phyloP scores from a whole-genome alignment of 2,113 vertebrate species.

The Eulacestoma nigropectus region DNA sequence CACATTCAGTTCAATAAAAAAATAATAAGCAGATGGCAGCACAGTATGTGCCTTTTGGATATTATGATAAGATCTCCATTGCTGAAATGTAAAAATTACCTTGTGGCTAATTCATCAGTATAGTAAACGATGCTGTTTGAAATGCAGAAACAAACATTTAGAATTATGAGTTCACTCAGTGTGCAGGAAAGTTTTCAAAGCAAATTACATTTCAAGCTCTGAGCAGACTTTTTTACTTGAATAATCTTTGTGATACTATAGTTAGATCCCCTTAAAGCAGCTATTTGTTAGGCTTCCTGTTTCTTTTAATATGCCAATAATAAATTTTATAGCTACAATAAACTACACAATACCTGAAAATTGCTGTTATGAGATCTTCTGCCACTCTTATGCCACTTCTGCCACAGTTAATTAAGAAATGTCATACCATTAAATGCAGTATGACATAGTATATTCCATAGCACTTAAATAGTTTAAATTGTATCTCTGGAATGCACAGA shows the following conservation, averaged over 20 bases:
- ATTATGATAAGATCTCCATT: constrained; percentile 12
- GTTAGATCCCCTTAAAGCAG: not conserved
- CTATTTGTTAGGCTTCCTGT: not conserved
- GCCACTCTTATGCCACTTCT: not conserved
- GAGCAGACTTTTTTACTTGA: not conserved
- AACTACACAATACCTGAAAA: constrained; percentile 24
- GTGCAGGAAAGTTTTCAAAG: not conserved
- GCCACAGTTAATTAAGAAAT: constrained; percentile 19
- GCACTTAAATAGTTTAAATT: not conserved
- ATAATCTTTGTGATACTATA: not conserved
- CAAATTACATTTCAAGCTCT: not conserved
- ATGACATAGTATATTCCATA: not conserved
- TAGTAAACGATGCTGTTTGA: constrained; percentile 14
- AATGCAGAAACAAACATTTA: constrained; percentile 25
- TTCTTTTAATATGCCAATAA: constrained; percentile 16
- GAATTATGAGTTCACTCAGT: not conserved
- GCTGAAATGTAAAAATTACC: constrained; percentile 31
- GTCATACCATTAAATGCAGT: not conserved
- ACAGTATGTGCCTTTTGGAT: constrained; percentile 35
- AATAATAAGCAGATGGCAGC: constrained; percentile 57
- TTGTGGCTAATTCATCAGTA: constrained; percentile 33
- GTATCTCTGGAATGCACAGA: not conserved
- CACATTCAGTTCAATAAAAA: constrained; percentile 7
- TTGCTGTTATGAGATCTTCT: not conserved
- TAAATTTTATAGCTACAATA: constrained; percentile 9